Conservation (phyloP, 2,113 vertebrate species). For the Syngnathus scovelli region DNA sequence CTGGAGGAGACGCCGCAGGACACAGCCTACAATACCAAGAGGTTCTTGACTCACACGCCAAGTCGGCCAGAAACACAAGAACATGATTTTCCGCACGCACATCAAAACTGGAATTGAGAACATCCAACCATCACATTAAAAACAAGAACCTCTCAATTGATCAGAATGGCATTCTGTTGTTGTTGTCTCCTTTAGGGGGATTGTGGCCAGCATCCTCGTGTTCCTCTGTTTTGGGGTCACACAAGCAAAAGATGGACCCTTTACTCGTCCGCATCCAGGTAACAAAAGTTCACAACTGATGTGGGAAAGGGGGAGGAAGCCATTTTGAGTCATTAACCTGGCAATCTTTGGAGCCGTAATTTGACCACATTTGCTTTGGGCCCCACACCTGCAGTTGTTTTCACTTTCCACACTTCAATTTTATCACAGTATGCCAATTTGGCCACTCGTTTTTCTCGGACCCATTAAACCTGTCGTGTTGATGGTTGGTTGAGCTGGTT, state of each 20-base stretch:
- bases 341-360: neutral
- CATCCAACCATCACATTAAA: no score
- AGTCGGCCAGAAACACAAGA: neutral
- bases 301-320: neutral
- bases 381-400: neutral
- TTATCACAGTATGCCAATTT: neutral
- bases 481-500: neutral
- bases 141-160: no score
- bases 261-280: constrained; percentile 97
- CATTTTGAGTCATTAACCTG: no score
- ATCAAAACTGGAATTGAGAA: no score
- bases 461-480: neutral
- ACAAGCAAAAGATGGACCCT: constrained; percentile 97
- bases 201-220: constrained; percentile 95
- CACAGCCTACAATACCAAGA: constrained; percentile 93
- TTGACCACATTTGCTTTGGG: no score
- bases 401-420: neutral
- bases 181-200: constrained; percentile 77
- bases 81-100: no score
- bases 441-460: neutral
- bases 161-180: no score
- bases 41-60: constrained; percentile 58
- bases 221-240: constrained; percentile 98
- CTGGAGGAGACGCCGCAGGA: constrained; percentile 95
- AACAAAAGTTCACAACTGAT: constrained; percentile 21